Base-by-base conservation (phyloP, 35 echinoderm and acorn worm species). In the Apostichopus parvimensis region DNA sequence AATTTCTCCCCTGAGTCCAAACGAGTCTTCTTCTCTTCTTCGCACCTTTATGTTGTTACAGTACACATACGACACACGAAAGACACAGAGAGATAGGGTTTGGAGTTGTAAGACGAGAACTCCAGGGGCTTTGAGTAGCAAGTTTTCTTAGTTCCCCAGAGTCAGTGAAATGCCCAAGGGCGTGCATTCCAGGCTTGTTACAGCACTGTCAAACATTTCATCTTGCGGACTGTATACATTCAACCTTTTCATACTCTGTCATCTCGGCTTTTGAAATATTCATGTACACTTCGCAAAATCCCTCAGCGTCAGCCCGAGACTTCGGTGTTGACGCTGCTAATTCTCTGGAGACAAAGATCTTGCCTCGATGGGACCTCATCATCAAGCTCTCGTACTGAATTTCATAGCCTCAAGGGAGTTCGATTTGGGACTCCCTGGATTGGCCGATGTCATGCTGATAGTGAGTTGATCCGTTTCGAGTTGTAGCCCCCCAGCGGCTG, bases 371-470 rank as follows among this genome's bases (percentile, higher is more conserved):
- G 89, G 89, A 60, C 71, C 77, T 91, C 89, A 79, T 91, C 77
- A 60, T 77, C 56, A 57, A 61, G 55, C 72, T 79, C 89, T 79
- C 89, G 89, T 91, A 91, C 77, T 77, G 89, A 52, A 79, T 91
- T 91, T 91, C 89, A 91, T 79, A 77, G 89, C 89, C 89, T 91
- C 89, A 79, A 91, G 89, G 89, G 89, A 79, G 61, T 91, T 91
- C 89, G 61, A 61, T 78, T 68, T 79, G 71, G 76, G 76, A 77
- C 89, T 91, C 89, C 89, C 89, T 88, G 89, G 89, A 68, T 78
- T 68, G 60, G 86, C 68, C 86, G 86, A 88, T 91, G 76, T 91
- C 89, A 78, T 79, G 89, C 89, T 91, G 89, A 91, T 79, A 91
- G 89, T 13, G 89, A 91, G 89, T 73, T 79, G 89, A 91, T 91